Conservation (phyloP, 1,140 invertebrate species). For the Ips nitidus region DNA sequence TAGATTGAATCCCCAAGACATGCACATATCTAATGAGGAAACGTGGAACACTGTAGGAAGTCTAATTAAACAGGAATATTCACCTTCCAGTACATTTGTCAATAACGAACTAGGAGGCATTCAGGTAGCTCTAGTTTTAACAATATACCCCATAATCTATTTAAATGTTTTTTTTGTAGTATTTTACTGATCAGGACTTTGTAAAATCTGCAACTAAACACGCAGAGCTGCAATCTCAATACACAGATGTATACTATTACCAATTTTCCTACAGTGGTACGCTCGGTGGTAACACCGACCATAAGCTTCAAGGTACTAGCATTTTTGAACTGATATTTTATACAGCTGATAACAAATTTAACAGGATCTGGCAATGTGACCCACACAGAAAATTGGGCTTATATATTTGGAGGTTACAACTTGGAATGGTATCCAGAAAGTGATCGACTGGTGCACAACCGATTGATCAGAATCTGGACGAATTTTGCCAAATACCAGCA, state of each 20-base stretch:
- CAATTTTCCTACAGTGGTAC: conserved; percentile 41
- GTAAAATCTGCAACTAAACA: conserved; percentile 20
- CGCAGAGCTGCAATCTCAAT: conserved; percentile 34
- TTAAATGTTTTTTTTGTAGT: conserved; percentile 20
- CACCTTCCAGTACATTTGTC: conserved; percentile 18
- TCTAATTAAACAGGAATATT: conserved; percentile 29
- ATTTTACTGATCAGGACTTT: conserved; percentile 30
- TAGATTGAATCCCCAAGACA: conserved; percentile 14
- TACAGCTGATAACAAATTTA: no score
- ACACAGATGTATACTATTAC: conserved; percentile 40
- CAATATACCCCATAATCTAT: not conserved
- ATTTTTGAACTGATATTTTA: not conserved
- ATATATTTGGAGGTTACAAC: conserved; percentile 10
- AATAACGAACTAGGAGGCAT: conserved; percentile 22
- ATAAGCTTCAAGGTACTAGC: conserved; percentile 7
- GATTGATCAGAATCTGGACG: conserved; percentile 62
- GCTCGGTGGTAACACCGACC: conserved; percentile 12
- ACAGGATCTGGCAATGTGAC: conserved; percentile 27
- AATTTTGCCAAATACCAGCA: conserved; percentile 68
- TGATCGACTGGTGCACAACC: conserved; percentile 35
- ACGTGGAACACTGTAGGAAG: conserved; percentile 15
- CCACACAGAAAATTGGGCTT: conserved; percentile 25
- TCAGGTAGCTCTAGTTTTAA: conserved; percentile 9
- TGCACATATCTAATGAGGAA: conserved; percentile 8
- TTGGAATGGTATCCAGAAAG: conserved; percentile 3